Evolutionary conservation across 1,140 invertebrate species (phyloP), one percentile per base, ranked within the genome.

Genomic region (Drosophila orena): DNA sequence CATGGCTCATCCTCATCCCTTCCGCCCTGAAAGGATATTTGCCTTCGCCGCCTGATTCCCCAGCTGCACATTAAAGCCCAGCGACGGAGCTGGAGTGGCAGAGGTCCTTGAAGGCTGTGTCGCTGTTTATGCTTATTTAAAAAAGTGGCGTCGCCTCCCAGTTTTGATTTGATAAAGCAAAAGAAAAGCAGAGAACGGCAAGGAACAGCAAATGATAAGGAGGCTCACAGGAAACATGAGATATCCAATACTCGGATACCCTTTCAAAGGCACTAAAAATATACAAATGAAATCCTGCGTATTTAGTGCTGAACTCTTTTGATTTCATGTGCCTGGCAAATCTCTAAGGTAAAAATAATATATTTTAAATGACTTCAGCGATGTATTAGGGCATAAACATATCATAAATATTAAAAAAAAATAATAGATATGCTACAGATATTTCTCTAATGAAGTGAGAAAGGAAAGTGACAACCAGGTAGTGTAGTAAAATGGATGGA

Each of bases 161-260:
- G 84, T 89, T 88, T 88, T 88, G 84, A 89, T 88, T 89, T 88
- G 84, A 88, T 88, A 88, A 88, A 77, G 76, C 76, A 61, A 72
- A 53, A 46, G 70, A 78, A 81, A 76, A 56, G 56, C 37, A 68
- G 69, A 17, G 17, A 17, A 17, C 17, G 1, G 17, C 17, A 17
- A 68, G 2, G 22, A 22, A 22, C 22, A 22, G 22, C 22, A 77
- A 74, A 54, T 58, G 74, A 86, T 72, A 86, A 66, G 64, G 46
- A 37, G 37, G 22, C 30, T 2, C 2, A 8, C 2, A n/a, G 35
- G 24, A 10, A 64, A 20, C 1, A 0, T 62, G 10, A 7, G 14
- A 0, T 3, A 14, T 17, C 10, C 17, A 5, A 27, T 15, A 7
- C 11, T 10, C 3, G n/a, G 12, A 68, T 68, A 17, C 64, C 14